Evolutionary conservation across 2,888 invertebrate genomes (phyloP).

Genomic region (Allygus modestus): DNA sequence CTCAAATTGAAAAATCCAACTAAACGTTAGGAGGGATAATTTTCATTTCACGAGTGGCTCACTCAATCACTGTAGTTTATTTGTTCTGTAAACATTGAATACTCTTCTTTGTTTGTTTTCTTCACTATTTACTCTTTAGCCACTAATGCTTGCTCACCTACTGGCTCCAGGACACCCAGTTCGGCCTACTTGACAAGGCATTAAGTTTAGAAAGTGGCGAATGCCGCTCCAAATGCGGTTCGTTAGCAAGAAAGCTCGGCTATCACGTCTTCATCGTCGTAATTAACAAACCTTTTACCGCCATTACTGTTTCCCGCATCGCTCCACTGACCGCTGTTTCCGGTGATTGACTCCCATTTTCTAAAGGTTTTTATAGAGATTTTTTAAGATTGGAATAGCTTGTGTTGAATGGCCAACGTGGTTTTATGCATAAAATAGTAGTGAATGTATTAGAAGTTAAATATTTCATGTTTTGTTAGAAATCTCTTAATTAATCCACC

Average conservation of each 20-base stretch:
- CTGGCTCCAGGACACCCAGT: not conserved
- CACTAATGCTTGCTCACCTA: not conserved
- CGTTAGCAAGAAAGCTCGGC: constrained; percentile 44
- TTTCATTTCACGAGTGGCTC: no score
- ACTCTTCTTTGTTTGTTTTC: no score
- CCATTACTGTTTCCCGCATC: constrained; percentile 2
- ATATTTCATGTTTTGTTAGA: no score
- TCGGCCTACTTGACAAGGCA: constrained; percentile 28
- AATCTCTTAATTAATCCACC: no score
- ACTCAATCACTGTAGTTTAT: no score
- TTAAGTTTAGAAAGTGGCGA: constrained; percentile 44
- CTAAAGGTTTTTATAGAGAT: not conserved
- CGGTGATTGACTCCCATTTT: constrained; percentile 8
- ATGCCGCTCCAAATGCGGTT: constrained; percentile 40
- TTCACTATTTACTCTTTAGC: no score
- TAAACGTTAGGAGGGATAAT: no score
- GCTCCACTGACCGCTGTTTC: not conserved
- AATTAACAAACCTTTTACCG: constrained; percentile 39
- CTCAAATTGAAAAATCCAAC: no score
- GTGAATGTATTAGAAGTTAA: no score
- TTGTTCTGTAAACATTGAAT: no score
- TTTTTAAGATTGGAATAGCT: not conserved
- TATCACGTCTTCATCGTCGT: not conserved
- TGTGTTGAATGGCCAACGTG: no score
- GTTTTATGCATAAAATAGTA: no score